A percentile compares a stretch with the other conserved stretches of the same genome.
These are phyloP conservation scores for Stichopus horrens DNA, from an alignment of 53 echinoderm and acorn worm species.

Conservation along the genomic window DNA sequence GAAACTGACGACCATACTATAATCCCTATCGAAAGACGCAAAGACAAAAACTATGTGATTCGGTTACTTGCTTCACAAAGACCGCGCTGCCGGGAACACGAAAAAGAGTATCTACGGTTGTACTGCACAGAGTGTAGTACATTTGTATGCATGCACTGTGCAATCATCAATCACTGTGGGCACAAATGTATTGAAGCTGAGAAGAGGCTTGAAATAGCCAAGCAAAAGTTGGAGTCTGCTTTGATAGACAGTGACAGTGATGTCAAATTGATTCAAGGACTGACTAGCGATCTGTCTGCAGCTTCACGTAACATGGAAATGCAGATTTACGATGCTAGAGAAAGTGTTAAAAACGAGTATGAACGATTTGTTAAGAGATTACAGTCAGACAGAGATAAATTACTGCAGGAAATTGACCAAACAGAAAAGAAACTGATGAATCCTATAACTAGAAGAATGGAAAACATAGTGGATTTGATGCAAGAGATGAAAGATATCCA, in stretches of 20 bases:
- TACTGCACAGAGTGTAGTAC: not conserved
- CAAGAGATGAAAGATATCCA: no score
- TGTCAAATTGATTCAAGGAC: not conserved
- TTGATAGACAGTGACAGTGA: not conserved
- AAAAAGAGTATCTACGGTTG: not conserved
- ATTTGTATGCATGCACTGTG: conserved; percentile 3
- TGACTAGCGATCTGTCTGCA: no score
- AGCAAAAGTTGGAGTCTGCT: not conserved
- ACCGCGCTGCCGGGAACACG: not conserved
- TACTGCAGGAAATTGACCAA: no score
- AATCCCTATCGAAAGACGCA: not conserved
- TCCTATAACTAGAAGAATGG: no score
- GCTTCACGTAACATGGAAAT: no score
- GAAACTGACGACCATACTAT: not conserved
- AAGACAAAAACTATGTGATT: not conserved
- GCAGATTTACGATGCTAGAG: no score
- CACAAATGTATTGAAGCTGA: conserved; percentile 23
- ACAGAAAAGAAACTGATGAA: no score
- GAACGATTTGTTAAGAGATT: no score
- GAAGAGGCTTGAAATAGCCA: not conserved
- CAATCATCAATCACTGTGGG: not conserved
- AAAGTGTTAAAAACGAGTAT: no score
- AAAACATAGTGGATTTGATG: no score
- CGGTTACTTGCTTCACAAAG: not conserved
- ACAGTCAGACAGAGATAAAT: no score